These are phyloP conservation scores for Drosophila neonasuta DNA, from an alignment of 2,888 invertebrate species.

Conservation along the genomic window DNA sequence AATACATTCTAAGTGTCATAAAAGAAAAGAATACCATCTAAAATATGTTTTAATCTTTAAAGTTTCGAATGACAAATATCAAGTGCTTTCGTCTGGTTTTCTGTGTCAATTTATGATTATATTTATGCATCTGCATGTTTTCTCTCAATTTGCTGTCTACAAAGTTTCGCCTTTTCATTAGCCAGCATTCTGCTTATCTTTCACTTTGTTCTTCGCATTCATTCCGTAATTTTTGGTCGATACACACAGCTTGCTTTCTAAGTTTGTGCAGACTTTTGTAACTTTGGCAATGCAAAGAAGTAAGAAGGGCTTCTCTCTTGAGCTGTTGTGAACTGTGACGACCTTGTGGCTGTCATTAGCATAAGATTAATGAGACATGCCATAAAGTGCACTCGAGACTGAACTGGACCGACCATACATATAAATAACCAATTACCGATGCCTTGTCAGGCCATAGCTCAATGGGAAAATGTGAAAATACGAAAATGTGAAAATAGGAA, in stretches of 20 bases:
- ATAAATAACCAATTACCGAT: constrained; percentile 58
- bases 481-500: constrained; percentile 4
- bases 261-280: constrained; percentile 16
- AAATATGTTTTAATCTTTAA: neutral
- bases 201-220: neutral
- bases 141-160: constrained; percentile 4
- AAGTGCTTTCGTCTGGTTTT: neutral
- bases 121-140: neutral
- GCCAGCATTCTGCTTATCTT: neutral
- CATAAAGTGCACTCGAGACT: constrained; percentile 33
- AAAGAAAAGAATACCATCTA: neutral
- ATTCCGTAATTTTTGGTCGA: neutral
- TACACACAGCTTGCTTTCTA: constrained; percentile 6
- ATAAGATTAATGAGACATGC: constrained; percentile 45
- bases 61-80: neutral
- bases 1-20: too few relatives aligned
- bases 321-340: constrained; percentile 25
- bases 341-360: constrained; percentile 60
- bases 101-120: constrained; percentile 1
- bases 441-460: constrained; percentile 23
- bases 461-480: constrained; percentile 20
- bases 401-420: constrained; percentile 18
- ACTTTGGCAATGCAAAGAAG: constrained; percentile 7
- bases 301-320: too few relatives aligned
- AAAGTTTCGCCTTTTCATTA: constrained; percentile 18